Conservation (phyloP, 1,140 invertebrate species). For the Drosophila arizonae region DNA sequence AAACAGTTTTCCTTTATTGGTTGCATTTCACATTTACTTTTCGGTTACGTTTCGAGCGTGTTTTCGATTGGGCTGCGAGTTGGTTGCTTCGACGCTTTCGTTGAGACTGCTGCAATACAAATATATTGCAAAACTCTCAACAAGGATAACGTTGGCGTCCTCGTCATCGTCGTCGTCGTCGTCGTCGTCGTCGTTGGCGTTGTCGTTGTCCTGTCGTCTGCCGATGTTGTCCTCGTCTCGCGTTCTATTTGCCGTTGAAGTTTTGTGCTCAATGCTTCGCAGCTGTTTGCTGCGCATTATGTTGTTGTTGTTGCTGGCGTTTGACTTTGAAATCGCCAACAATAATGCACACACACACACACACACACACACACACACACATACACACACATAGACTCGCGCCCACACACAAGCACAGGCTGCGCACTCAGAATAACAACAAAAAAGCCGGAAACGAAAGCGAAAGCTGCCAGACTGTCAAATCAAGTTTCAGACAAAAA, state of each 20-base stretch:
- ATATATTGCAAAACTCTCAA: constrained; percentile 80
- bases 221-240: constrained; percentile 49
- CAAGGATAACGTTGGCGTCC: constrained; percentile 72
- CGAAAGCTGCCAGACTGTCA: constrained; percentile 63
- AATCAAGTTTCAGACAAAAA: constrained; percentile 30
- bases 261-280: constrained; percentile 65
- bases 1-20: constrained; percentile 16
- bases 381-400: constrained; percentile 18
- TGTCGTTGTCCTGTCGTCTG: constrained; percentile 45
- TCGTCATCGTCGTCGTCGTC: constrained; percentile 41
- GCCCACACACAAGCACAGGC: not conserved
- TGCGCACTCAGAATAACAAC: constrained; percentile 59
- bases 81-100: constrained; percentile 69
- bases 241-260: constrained; percentile 58
- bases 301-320: constrained; percentile 67
- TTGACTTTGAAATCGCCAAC: constrained; percentile 78
- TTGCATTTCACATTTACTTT: constrained; percentile 36
- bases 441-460: constrained; percentile 67
- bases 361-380: not conserved
- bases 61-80: constrained; percentile 53
- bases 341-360: constrained; percentile 51
- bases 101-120: constrained; percentile 79
- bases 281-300: constrained; percentile 68
- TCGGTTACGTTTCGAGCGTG: constrained; percentile 6
- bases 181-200: constrained; percentile 47